phyloP scores from a whole-genome alignment of 2,888 invertebrate species.

The Falcaria lacertinaria region DNA sequence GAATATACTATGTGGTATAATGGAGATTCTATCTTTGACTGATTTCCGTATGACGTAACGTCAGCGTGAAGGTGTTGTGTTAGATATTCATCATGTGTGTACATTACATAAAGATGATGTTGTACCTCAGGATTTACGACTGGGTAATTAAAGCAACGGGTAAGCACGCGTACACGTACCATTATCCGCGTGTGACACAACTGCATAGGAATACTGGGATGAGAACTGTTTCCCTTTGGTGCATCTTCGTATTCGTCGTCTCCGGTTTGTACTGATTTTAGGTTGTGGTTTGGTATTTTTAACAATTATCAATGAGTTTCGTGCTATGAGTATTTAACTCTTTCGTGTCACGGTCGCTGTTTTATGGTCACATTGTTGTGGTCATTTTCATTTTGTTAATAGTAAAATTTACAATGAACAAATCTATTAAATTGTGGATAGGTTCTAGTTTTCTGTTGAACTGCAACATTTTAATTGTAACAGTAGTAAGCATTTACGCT shows the following conservation, averaged over 20 bases:
- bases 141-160: slow-evolving; percentile 39
- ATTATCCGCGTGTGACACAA: slow-evolving; percentile 29
- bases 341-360: slow-evolving; percentile 24
- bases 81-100: slow-evolving; percentile 36
- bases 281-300: slow-evolving; percentile 24
- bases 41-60: slow-evolving; percentile 29
- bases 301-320: no score
- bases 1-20: slow-evolving; percentile 15
- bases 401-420: no score
- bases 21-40: slow-evolving; percentile 11
- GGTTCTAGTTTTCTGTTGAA: neutral
- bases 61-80: slow-evolving; percentile 33
- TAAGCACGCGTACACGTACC: slow-evolving; percentile 38
- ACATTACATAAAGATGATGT: slow-evolving; percentile 34
- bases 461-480: neutral
- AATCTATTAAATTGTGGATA: no score
- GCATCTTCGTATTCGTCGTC: slow-evolving; percentile 17
- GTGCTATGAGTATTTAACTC: no score
- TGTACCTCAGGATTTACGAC: slow-evolving; percentile 44
- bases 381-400: neutral
- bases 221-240: slow-evolving; percentile 45
- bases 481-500: neutral
- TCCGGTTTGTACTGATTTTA: slow-evolving; percentile 24
- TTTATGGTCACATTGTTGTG: slow-evolving; percentile 27
- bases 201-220: slow-evolving; percentile 25